Base-by-base conservation (phyloP, 64 coral and sea anemone species). In the Pocillopora verrucosa region DNA sequence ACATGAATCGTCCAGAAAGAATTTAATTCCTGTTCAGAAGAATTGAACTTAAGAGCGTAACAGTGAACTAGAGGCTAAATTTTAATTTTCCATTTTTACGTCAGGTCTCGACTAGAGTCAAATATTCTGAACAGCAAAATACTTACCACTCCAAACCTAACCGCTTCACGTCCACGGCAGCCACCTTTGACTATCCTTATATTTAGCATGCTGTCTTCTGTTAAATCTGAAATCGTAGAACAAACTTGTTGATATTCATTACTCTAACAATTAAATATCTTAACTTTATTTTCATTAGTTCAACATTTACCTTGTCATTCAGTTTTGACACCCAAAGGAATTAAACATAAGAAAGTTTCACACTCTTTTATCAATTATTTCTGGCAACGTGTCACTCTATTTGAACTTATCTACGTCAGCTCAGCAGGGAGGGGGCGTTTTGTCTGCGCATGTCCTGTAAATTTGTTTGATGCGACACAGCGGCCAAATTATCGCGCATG, bases 151-250 rank as follows among this genome's bases (percentile, higher is more conserved):
- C 82, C 82, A 85, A 85, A 85, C 45, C 56, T 85, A 26, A 37
- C 90, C 0, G 84, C 79, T 58, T 87, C 90, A 68, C 90, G 36
- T 79, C 90, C 90, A 87, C 90, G 90, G 73, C 90, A 92, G 11
- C 90, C 90, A 68, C 90, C 90, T 57, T 92, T 92, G 74, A 92
- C 16, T 16, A 92, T 92, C 58, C 90, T 56, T 16, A 92, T 73
- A 65, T 92, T 86, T 67, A 87, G 63, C 90, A 92, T 92, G 60
- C 59, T 84, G 63, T 9, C n/a, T 56, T 56, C 62, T 1, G 37
- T 45, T 85, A 15, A 22, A 72, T n/a, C 34, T 85, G 22, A 56
- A 85, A 72, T 13, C 11, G 72, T 4, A 72, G 5, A 83, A 83
- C 17, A 63, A 83, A 17, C 10, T 70, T 70, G 20, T 70, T 24